Evolutionary conservation across 2,797 vertebrate genomes (phyloP).

Genomic region (Arnoldichthys spilopterus): DNA sequence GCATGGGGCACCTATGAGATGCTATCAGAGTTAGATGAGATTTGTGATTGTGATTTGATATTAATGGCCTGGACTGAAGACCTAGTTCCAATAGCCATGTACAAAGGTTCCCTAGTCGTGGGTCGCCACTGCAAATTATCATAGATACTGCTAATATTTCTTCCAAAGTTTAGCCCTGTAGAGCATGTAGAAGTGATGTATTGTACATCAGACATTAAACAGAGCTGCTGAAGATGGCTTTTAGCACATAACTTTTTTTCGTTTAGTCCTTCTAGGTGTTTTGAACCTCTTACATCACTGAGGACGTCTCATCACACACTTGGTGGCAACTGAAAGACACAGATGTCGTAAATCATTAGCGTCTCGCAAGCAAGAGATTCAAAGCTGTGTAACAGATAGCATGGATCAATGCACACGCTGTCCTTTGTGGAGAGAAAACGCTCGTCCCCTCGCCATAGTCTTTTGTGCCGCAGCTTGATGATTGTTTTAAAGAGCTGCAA

Average conservation of each 20-base stretch:
- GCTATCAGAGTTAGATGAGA: too few species aligned
- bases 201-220: background rate
- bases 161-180: background rate
- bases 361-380: slow-evolving; percentile 40
- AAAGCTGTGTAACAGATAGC: slow-evolving; percentile 46
- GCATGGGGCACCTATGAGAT: too few species aligned
- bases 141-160: background rate
- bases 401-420: slow-evolving; percentile 52
- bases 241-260: background rate
- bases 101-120: too few species aligned
- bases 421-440: slow-evolving; percentile 43
- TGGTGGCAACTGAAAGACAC: slow-evolving; percentile 44
- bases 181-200: background rate
- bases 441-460: slow-evolving; percentile 35
- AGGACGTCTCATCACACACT: slow-evolving; percentile 40
- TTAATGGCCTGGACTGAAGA: too few species aligned
- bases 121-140: too few species aligned
- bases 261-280: slow-evolving; percentile 39
- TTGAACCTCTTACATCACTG: slow-evolving; percentile 47
- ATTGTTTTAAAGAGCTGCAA: slow-evolving; percentile 41
- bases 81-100: too few species aligned
- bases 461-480: slow-evolving; percentile 42
- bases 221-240: slow-evolving; percentile 3
- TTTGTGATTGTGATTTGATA: too few species aligned
- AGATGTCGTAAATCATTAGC: slow-evolving; percentile 52